Evolutionary conservation across 2,888 invertebrate genomes (phyloP), one percentile per base, ranked within the genome.

Genomic region (Biston betularia): DNA sequence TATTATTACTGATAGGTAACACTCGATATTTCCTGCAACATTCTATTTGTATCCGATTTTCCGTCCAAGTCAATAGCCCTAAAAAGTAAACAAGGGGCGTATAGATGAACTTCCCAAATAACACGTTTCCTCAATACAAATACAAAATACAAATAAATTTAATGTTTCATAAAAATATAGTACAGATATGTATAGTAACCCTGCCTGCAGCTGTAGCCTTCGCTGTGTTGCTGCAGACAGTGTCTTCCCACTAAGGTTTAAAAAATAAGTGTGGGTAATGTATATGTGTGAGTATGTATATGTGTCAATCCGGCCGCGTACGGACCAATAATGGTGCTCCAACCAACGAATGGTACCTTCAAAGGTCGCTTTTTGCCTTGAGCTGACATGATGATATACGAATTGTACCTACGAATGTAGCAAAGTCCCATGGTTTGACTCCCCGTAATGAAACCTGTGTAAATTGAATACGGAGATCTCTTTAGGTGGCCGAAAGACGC

Each of bases 331-430:
- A 57, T 48, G 38, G 38, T 11, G 48, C 15, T 48, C 38, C 57
- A 57, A 57, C 48, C 57, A 48, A 35, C 15, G 48, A 57, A 48
- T 48, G 57, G 48, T 38, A 48, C 48, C 57, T 48, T 48, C 57
- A 57, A 48, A 57, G 57, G 57, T 57, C 38, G 48, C 46, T 12
- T n/a, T 48, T 57, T 12, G 48, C 57, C 38, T 38, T 38, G 54
- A 54, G 54, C 24, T 54, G 42, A 42, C 54, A 10, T 9, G 54
- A 24, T 12, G 42, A 14, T 54, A 42, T 54, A 24, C 42, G 33
- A 8, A 42, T 42, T 33, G 54, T 44, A n/a, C n/a, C n/a, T n/a
- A 44, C n/a, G 38, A 12, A 54, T 11, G 11, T 15, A 42, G 42
- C 24, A 3, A 3, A 0, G 3, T 0, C 2, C 5, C 11, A 11